Percentiles rank a stretch among this genome's conserved stretches.
Conservation (phyloP, 2,797 vertebrate species). For the Sarcophilus harrisii region DNA sequence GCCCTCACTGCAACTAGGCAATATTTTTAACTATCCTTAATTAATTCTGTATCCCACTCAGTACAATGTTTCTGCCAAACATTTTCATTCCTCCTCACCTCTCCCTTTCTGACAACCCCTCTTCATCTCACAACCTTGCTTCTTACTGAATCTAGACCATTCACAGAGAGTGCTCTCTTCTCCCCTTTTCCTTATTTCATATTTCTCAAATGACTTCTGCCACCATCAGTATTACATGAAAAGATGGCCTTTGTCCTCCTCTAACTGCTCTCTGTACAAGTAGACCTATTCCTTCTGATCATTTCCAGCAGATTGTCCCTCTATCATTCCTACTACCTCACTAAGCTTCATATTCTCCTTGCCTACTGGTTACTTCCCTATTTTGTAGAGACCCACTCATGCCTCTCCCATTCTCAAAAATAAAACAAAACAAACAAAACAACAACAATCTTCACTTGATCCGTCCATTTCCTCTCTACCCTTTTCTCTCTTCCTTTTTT, state of each 20-base stretch:
- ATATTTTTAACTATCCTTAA: background rate
- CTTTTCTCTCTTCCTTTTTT: background rate
- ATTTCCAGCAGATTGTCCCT: background rate
- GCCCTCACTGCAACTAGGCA: background rate
- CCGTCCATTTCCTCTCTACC: background rate
- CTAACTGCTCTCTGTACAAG: background rate
- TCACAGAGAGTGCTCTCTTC: background rate
- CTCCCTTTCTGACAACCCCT: background rate
- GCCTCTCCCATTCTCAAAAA: background rate
- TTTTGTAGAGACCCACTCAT: background rate
- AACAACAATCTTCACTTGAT: background rate
- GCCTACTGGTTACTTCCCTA: background rate
- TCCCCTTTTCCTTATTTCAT: background rate
- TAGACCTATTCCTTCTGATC: background rate
- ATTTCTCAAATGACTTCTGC: background rate
- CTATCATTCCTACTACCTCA: background rate
- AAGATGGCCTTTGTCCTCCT: background rate
- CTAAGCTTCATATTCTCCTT: background rate
- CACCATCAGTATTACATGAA: background rate
- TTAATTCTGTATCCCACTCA: background rate
- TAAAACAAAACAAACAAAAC: background rate
- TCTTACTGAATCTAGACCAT: background rate
- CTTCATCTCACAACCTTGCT: background rate
- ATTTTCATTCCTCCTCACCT: background rate
- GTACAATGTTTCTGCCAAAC: background rate